Evolutionary conservation across 1,140 invertebrate genomes (phyloP).

Genomic region (Lasioglossum albipes): DNA sequence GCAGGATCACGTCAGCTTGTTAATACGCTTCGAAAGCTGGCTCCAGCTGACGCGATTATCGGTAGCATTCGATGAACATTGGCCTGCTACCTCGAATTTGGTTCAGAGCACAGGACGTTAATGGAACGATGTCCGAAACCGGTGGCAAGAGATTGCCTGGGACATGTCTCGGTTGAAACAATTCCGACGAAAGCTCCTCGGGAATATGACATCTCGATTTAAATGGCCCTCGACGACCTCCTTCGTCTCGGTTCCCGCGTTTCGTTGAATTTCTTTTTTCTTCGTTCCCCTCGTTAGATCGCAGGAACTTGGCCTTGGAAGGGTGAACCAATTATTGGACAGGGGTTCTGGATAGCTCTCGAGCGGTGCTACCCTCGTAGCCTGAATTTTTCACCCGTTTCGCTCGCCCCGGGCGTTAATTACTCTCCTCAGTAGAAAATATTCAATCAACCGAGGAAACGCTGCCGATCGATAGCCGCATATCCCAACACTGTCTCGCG

Average conservation of each 20-base stretch:
- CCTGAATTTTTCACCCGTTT: background rate
- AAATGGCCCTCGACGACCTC: background rate
- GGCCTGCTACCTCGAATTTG: conserved; percentile 13
- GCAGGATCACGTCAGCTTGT: background rate
- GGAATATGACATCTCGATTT: background rate
- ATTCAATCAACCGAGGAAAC: conserved; percentile 21
- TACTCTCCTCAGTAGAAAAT: conserved; percentile 26
- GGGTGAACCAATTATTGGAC: conserved; percentile 13
- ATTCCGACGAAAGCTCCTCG: background rate
- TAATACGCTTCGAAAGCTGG: conserved; percentile 13
- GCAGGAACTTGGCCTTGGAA: conserved; percentile 7
- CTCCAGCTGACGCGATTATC: conserved; percentile 30
- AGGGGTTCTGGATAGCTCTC: background rate
- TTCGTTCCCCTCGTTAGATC: background rate
- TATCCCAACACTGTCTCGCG: no score
- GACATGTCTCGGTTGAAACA: background rate
- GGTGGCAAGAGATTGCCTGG: background rate
- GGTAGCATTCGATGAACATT: conserved; percentile 24
- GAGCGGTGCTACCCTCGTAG: background rate
- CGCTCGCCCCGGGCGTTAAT: conserved; percentile 24
- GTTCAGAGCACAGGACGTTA: background rate
- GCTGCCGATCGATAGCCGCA: no score
- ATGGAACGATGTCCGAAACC: background rate
- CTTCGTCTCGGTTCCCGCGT: background rate
- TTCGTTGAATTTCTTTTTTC: no score